Base-by-base conservation (phyloP, 2,797 vertebrate genomes). In the Austrolebias charrua region DNA sequence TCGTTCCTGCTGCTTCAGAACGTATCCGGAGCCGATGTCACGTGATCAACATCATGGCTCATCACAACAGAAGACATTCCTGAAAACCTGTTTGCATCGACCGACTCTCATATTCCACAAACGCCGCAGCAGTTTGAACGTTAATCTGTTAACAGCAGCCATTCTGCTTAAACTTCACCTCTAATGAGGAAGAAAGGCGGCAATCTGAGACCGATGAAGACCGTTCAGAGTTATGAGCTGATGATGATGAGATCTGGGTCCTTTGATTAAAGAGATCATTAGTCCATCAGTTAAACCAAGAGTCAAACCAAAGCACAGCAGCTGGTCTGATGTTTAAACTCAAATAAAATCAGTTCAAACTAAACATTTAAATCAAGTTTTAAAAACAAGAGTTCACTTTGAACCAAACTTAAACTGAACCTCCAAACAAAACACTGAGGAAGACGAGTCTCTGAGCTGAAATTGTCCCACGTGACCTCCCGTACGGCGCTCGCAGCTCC, bases 361-460 rank as follows among this genome's bases (percentile, higher is more conserved):
- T 38, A 59, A 12, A 58, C 67, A 24, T 62, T 24, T 6, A 3
- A 4, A 53, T 44, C 13, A 2, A 12, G 12, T 40, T 11, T 19
- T 58, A 20, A 53, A 24, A 58, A 50, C 49, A 16, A 31, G 16
- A 65, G 63, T 63, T 65, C 19, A 11, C 52, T 64, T 65, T 50
- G 64, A 51, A 33, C 46, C 1, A 44, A 11, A 33, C 0, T 1
- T 1, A 6, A 70, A 19, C 24, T 0, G 10, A 24, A 3, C 24
- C 24, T 24, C 24, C 24, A 24, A 24, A 24, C 24, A 24, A 24
- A 24, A 24, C 35, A 38, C 35, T 38, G 46, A 33, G 4, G 51
- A 12, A 69, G 42, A 60, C 38, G 31, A 3, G 28, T 75, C 46
- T 20, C 3, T 0, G 6, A 43, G 29, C 44, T 24, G 0, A 6